Base-by-base conservation (phyloP, 2,797 vertebrate species). In the Takifugu ocellatus region DNA sequence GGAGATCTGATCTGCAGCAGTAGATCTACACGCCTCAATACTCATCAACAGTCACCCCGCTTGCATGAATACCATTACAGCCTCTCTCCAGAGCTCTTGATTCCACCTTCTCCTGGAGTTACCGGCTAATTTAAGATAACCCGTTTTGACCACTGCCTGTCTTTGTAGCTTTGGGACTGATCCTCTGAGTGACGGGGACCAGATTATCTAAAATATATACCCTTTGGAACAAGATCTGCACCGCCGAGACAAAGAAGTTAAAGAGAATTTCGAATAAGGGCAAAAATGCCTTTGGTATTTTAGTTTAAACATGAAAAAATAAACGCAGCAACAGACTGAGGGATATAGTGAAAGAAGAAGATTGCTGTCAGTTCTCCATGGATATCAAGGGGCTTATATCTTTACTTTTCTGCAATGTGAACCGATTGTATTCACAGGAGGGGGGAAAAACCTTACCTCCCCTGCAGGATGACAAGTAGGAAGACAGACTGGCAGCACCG, bases 101-200 rank as follows among this genome's bases (percentile, higher is more conserved):
- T 46, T 21, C 44, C 6, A n/a, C 16, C 17, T 81, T 74, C 74
- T 76, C 54, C 73, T 68, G 10, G 14, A 39, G 12, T 2, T 39
- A 39, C 36, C 7, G n/a, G 80, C 84, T 90, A 86, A 88, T 86
- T 88, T 86, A 86, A 90, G 84, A 66, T 61, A 61, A 56, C 64
- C 74, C 56, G 77, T 79, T 72, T 67, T 77, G 73, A 16, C n/a
- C 78, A 3, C 36, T 1, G 46, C 64, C 63, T 70, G 63, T 61
- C 81, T 87, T 85, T 87, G 83, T 86, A 88, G 72, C 56, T 44
- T 46, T 21, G 21, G 21, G 21, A 21, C 21, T 21, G 21, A 21
- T 21, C 21, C 21, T 21, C 21, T 21, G 21, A 33, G 33, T 11
- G 8, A 33, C 2, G 9, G 12, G 33, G 9, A 33, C 9, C 33